phyloP scores from a whole-genome alignment of 1,140 invertebrate species.

The Hylaeus volcanicus region DNA sequence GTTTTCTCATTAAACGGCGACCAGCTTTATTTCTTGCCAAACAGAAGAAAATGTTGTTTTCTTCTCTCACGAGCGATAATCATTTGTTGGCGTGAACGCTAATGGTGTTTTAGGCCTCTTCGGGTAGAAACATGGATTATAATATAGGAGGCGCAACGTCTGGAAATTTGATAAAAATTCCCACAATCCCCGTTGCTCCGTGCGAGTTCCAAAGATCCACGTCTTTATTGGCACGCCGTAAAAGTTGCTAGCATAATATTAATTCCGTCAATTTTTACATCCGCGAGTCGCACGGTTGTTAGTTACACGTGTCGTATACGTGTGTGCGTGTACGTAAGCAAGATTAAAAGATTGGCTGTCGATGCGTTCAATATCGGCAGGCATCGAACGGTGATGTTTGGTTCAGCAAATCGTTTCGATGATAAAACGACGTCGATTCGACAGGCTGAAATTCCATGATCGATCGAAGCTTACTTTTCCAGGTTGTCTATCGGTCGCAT shows the following conservation, averaged over 20 bases:
- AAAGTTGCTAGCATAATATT: not conserved
- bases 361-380: conserved; percentile 29
- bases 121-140: too few relatives aligned
- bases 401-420: conserved; percentile 30
- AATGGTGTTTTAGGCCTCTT: too few relatives aligned
- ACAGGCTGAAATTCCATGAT: conserved; percentile 39
- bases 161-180: not conserved
- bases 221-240: not conserved
- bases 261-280: conserved; percentile 19
- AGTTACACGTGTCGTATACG: not conserved
- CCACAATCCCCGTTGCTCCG: not conserved
- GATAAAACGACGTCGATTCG: conserved; percentile 40
- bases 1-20: not conserved
- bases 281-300: conserved; percentile 2
- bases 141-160: not conserved
- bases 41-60: not conserved
- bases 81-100: too few relatives aligned
- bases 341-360: conserved; percentile 42
- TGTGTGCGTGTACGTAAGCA: conserved; percentile 14
- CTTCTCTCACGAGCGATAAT: too few relatives aligned
- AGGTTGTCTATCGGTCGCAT: not conserved
- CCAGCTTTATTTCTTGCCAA: not conserved
- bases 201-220: not conserved
- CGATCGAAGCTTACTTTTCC: conserved; percentile 30
- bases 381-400: conserved; percentile 20